These are phyloP conservation scores for Caenorhabditis afra DNA, from an alignment of 2,888 invertebrate species.

Conservation along the genomic window DNA sequence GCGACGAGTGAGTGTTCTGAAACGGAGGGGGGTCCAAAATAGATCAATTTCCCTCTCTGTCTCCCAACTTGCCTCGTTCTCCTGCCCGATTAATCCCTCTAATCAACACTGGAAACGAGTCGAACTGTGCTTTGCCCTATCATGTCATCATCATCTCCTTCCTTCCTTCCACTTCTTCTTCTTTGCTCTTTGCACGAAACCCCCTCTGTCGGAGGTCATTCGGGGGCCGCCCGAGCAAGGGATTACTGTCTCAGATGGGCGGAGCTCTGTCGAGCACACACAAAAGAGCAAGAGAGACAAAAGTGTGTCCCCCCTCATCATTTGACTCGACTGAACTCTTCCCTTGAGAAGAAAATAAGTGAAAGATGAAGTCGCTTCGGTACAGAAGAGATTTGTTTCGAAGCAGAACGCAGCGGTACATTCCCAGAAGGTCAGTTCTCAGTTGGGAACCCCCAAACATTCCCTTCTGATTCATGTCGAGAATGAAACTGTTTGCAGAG, in stretches of 20 bases:
- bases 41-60: too few relatives aligned
- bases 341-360: too few relatives aligned
- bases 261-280: constrained; percentile 16
- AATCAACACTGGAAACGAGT: constrained; percentile 5
- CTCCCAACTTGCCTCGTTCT: background rate
- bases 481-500: too few relatives aligned
- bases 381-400: constrained; percentile 56
- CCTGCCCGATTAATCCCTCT: background rate
- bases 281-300: background rate
- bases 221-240: constrained; percentile 3
- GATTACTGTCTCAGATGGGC: constrained; percentile 45
- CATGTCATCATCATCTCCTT: too few relatives aligned
- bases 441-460: background rate
- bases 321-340: background rate
- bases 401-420: constrained; percentile 35
- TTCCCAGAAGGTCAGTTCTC: constrained; percentile 41
- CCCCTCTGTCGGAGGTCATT: constrained; percentile 20
- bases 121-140: constrained; percentile 49
- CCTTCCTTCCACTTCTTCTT: too few relatives aligned
- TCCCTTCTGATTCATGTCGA: too few relatives aligned
- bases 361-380: constrained; percentile 50
- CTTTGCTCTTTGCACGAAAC: constrained; percentile 40
- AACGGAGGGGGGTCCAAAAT: too few relatives aligned
- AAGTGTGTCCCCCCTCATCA: too few relatives aligned
- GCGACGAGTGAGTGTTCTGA: constrained; percentile 60